Evolutionary conservation across 2,797 vertebrate species (phyloP).

Genomic region (Acridotheres tristis): DNA sequence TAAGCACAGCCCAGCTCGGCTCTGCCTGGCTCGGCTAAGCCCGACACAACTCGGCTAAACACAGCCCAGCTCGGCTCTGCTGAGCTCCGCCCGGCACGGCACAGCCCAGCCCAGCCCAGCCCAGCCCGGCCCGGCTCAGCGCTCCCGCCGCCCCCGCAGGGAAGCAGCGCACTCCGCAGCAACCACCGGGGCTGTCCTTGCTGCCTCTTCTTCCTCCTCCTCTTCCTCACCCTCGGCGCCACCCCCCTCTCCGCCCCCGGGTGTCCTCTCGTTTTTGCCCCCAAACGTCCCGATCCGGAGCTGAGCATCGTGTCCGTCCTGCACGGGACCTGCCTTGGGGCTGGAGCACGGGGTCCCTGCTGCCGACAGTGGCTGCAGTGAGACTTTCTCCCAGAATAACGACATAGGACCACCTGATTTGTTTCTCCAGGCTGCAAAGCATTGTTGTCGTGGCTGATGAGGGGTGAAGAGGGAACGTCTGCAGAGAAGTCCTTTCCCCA

Average conservation of each 20-base stretch:
- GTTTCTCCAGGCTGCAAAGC: neutral
- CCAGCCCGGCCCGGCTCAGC: neutral
- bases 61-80: fast-evolving
- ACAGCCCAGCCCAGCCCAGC: fast-evolving
- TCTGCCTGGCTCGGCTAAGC: no score
- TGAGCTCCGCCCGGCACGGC: no score
- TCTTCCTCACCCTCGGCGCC: neutral
- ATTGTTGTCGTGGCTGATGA: neutral
- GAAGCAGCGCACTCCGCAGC: neutral
- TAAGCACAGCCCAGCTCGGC: neutral
- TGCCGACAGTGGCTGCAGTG: fast-evolving
- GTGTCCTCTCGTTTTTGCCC: neutral
- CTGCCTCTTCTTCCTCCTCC: neutral
- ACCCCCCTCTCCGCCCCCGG: neutral
- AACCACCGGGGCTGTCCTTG: neutral
- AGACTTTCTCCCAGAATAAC: neutral
- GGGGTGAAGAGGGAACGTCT: no score
- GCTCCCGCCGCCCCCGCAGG: neutral
- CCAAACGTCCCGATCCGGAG: no score
- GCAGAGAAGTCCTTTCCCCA: fast-evolving
- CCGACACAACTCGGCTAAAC: no score
- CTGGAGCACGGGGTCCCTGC: fast-evolving
- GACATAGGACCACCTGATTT: neutral
- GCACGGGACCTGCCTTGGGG: fast-evolving
- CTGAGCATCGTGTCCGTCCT: fast-evolving